Base-by-base conservation (phyloP, 2,888 invertebrate genomes). In the Tipula confusa region DNA sequence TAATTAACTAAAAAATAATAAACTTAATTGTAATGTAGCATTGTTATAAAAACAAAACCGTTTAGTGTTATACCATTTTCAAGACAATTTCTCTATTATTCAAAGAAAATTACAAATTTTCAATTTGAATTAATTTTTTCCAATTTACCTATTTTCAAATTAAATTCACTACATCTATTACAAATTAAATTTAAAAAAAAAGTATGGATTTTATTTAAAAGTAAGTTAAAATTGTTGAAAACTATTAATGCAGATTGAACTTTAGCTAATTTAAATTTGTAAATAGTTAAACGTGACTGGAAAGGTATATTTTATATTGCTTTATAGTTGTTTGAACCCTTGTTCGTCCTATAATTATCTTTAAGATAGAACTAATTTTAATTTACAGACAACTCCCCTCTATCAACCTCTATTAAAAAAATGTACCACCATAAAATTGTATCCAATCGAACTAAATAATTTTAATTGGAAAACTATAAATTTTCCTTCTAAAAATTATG, bases 251-350 rank as follows among this genome's bases (percentile, higher is more conserved):
- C n/a, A n/a, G n/a, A n/a, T n/a, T n/a, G n/a, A n/a, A n/a, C n/a
- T n/a, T n/a, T n/a, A n/a, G n/a, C n/a, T n/a, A n/a, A n/a, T n/a
- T n/a, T n/a, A n/a, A n/a, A n/a, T n/a, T n/a, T n/a, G n/a, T n/a
- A n/a, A n/a, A n/a, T n/a, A n/a, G n/a, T n/a, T n/a, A n/a, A n/a
- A n/a, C n/a, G n/a, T n/a, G n/a, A n/a, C n/a, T n/a, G n/a, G n/a
- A n/a, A n/a, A n/a, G n/a, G n/a, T n/a, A n/a, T n/a, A 64, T 64
- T 64, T 64, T 64, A 64, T 64, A 64, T 64, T 64, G 64, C 64
- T 64, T 64, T 64, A 64, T 64, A 24, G 64, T 64, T 64, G 64
- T 64, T 64, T 64, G 64, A 64, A 64, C 9, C 64, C 64, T 64
- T 64, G 64, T 64, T 64, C 64, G 64, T 64, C 64, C 24, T 64